Percentiles rank a stretch among this genome's conserved stretches.
Conservation (phyloP, 1,140 invertebrate genomes). For the Marisa cornuarietis region DNA sequence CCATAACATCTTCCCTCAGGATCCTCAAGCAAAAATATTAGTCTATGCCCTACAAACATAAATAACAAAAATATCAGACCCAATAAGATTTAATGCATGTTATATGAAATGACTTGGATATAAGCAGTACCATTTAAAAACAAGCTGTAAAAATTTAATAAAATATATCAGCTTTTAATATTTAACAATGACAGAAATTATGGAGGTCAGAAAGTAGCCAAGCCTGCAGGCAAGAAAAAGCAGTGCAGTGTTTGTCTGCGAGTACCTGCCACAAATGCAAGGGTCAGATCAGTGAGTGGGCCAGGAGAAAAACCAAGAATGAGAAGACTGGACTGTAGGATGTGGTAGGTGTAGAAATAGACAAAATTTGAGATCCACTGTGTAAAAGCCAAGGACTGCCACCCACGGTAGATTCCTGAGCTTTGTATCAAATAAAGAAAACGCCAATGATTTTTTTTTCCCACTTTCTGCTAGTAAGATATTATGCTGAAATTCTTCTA, state of each 20-base stretch:
- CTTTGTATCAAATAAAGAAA: slow-evolving; percentile 59
- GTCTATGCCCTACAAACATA: no score
- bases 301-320: slow-evolving; percentile 62
- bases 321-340: slow-evolving; percentile 71
- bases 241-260: neutral
- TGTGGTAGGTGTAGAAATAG: slow-evolving; percentile 93
- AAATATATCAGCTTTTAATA: neutral
- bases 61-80: neutral
- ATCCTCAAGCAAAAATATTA: no score
- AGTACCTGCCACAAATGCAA: slow-evolving; percentile 79
- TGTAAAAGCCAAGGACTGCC: slow-evolving; percentile 85
- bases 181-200: neutral
- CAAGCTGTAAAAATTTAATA: neutral
- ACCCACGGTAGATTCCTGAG: slow-evolving; percentile 78
- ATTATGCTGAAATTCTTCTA: no score
- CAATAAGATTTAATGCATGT: neutral
- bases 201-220: neutral
- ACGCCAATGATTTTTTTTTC: neutral
- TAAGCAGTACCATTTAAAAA: neutral
- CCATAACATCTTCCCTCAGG: no score
- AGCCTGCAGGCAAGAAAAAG: neutral
- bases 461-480: no score
- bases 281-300: slow-evolving; percentile 76
- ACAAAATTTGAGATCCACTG: slow-evolving; percentile 89
- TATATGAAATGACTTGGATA: neutral